Evolutionary conservation across 1,140 invertebrate genomes (phyloP).

Genomic region (Campodea augens): DNA sequence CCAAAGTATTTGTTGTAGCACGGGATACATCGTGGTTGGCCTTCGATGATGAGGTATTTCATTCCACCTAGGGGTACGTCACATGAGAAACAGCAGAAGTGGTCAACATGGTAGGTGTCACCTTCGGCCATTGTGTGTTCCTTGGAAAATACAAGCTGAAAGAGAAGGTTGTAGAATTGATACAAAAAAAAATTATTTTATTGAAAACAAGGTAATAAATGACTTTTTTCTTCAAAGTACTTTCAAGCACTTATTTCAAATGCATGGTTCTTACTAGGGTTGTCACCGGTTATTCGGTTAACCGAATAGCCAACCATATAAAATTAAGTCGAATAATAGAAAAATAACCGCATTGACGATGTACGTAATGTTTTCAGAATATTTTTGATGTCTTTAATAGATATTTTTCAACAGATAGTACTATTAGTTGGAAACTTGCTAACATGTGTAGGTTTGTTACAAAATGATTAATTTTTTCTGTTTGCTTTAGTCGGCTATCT

Average conservation of each 20-base stretch:
- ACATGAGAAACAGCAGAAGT: constrained; percentile 73
- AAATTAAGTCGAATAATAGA: no score
- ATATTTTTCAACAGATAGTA: no score
- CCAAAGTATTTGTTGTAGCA: constrained; percentile 59
- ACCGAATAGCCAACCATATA: no score
- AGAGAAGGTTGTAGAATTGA: constrained; percentile 14
- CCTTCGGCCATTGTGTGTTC: constrained; percentile 67
- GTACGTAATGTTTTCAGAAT: no score
- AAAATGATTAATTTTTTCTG: no score
- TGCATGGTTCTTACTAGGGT: no score
- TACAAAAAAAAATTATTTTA: constrained; percentile 6
- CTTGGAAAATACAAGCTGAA: constrained; percentile 55
- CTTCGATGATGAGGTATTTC: constrained; percentile 50
- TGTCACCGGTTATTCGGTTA: no score
- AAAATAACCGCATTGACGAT: no score
- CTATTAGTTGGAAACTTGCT: no score
- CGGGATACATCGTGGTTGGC: constrained; percentile 51
- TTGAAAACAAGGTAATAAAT: constrained; percentile 3
- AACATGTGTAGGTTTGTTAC: no score
- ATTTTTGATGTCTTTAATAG: no score
- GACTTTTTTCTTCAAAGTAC: background rate
- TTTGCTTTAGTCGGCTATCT: no score
- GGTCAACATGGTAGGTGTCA: constrained; percentile 62
- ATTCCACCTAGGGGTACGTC: constrained; percentile 57
- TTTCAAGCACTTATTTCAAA: background rate